These are phyloP conservation scores for Actinia tenebrosa DNA, from an alignment of 64 coral and sea anemone genomes.

Conservation along the genomic window DNA sequence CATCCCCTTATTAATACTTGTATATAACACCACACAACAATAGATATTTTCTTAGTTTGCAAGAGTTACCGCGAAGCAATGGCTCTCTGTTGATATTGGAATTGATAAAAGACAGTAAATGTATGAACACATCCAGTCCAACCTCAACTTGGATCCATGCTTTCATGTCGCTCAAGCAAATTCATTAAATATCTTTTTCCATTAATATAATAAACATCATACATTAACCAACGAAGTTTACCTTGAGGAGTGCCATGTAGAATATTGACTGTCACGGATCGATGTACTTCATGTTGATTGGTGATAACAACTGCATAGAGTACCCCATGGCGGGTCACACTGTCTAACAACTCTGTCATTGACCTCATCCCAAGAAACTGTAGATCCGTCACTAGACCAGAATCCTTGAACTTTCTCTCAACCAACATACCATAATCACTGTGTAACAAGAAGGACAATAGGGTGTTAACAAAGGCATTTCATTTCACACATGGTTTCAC, in stretches of 20 bases:
- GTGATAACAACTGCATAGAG: constrained; percentile 88
- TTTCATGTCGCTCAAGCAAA: too few species aligned
- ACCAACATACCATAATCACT: constrained; percentile 95
- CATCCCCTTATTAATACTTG: too few species aligned
- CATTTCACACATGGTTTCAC: too few species aligned
- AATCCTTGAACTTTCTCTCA: constrained; percentile 65
- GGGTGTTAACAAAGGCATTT: too few species aligned
- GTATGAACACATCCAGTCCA: too few species aligned
- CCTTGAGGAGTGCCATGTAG: constrained; percentile 96
- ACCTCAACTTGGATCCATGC: too few species aligned
- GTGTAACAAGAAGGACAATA: constrained; percentile 20
- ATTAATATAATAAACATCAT: neutral
- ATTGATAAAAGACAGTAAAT: too few species aligned
- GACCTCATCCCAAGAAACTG: constrained; percentile 77
- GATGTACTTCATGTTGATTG: constrained; percentile 97
- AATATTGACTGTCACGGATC: constrained; percentile 96
- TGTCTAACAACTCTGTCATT: constrained; percentile 72
- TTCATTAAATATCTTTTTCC: too few species aligned
- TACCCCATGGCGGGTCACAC: constrained; percentile 77
- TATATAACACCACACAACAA: too few species aligned
- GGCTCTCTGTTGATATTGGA: too few species aligned
- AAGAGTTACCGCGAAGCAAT: too few species aligned
- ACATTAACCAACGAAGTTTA: constrained; percentile 5
- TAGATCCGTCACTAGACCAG: constrained; percentile 82
- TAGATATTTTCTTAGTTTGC: too few species aligned